Conservation (phyloP, 2,113 vertebrate genomes). For the Chinchilla lanigera region DNA sequence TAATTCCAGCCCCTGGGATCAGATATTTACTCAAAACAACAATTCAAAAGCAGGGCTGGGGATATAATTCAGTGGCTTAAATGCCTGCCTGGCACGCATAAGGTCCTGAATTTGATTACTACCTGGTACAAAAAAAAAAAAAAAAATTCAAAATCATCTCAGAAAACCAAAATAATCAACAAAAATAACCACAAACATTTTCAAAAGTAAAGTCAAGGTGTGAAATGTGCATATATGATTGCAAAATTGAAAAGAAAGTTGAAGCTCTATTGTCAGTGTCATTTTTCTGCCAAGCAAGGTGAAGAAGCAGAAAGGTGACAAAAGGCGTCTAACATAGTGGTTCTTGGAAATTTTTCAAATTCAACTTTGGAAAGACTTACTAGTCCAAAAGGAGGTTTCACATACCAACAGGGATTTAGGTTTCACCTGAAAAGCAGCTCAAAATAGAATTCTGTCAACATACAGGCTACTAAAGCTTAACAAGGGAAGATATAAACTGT, state of each 20-base stretch:
- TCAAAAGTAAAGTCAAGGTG: neutral
- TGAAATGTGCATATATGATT: neutral
- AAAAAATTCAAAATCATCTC: constrained; percentile 5
- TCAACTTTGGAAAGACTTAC: neutral
- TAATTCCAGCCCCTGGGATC: neutral
- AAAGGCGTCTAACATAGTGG: neutral
- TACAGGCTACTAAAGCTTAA: neutral
- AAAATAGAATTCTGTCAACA: neutral
- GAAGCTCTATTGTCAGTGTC: neutral
- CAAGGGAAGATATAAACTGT: neutral
- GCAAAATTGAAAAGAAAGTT: neutral
- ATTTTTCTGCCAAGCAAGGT: neutral
- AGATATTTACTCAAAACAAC: constrained; percentile 15
- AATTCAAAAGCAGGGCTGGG: too few relatives aligned
- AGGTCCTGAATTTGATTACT: too few relatives aligned
- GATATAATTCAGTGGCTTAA: too few relatives aligned
- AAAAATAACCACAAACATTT: constrained; percentile 4
- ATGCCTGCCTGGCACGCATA: too few relatives aligned
- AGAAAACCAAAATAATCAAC: neutral
- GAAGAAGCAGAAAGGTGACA: neutral
- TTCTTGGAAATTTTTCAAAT: neutral
- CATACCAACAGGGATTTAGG: neutral
- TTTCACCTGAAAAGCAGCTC: constrained; percentile 3
- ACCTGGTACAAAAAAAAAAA: too few relatives aligned
- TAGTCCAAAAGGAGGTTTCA: neutral